Conservation (phyloP, 2,113 vertebrate species). For the Amblyornis subalaris region DNA sequence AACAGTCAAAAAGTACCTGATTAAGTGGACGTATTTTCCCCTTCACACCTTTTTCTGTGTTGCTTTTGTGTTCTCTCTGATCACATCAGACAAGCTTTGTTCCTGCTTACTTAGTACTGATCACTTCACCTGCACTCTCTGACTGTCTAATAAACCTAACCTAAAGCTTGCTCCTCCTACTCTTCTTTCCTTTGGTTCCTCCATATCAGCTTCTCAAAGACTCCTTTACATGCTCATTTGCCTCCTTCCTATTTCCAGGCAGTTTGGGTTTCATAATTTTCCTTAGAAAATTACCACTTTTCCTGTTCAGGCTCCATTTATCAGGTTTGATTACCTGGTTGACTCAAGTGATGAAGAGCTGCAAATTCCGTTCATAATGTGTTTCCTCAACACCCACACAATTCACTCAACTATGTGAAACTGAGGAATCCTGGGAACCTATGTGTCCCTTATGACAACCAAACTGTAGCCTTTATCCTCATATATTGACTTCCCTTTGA, state of each 20-base stretch:
- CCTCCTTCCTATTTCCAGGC: neutral
- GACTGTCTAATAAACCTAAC: neutral
- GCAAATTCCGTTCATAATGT: neutral
- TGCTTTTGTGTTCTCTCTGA: neutral
- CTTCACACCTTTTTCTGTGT: neutral
- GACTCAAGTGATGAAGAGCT: neutral
- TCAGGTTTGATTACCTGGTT: neutral
- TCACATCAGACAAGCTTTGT: neutral
- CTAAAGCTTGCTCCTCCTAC: neutral
- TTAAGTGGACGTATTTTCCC: neutral
- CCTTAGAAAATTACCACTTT: neutral
- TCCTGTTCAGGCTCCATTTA: neutral
- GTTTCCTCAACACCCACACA: neutral
- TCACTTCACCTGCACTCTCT: neutral
- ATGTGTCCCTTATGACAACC: neutral
- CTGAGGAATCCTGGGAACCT: neutral
- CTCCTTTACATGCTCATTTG: neutral
- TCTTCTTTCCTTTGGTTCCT: neutral
- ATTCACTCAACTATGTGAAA: neutral
- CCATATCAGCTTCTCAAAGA: neutral
- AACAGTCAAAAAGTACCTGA: neutral
- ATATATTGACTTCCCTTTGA: neutral
- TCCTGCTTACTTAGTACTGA: neutral
- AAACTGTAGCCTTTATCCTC: neutral
- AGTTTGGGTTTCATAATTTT: neutral